phyloP scores from a whole-genome alignment of 2,797 vertebrate species.

The Limosa lapponica region DNA sequence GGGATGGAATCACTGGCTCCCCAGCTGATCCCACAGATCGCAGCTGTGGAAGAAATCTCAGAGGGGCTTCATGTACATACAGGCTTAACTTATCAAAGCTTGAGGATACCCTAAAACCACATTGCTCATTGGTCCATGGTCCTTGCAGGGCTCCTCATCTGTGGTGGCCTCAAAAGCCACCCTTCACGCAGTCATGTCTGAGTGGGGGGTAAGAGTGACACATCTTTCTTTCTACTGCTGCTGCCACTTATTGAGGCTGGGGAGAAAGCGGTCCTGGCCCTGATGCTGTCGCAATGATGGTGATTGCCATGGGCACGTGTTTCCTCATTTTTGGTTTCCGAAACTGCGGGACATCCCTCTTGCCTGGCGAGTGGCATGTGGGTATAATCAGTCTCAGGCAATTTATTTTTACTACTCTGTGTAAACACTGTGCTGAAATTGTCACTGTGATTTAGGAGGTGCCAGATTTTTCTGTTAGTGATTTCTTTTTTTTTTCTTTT shows the following conservation, averaged over 20 bases:
- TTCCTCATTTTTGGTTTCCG: background rate
- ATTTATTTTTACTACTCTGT: conserved; percentile 25
- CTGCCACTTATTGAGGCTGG: background rate
- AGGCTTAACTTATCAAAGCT: background rate
- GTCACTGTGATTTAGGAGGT: background rate
- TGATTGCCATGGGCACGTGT: background rate
- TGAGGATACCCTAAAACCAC: background rate
- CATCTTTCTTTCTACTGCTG: background rate
- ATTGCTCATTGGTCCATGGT: accelerated
- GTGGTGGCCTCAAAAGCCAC: background rate
- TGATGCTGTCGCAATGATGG: accelerated
- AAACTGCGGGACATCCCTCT: background rate
- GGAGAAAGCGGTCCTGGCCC: background rate
- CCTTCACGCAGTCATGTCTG: accelerated
- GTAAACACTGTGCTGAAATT: conserved; percentile 42
- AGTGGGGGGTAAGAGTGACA: background rate
- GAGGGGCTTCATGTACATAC: background rate
- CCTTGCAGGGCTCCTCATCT: background rate
- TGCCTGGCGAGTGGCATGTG: background rate
- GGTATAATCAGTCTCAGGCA: conserved; percentile 50
- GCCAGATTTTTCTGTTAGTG: background rate
- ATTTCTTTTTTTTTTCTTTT: background rate
- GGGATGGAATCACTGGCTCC: too few species aligned
- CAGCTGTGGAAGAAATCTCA: background rate
- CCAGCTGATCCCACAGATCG: background rate